Conservation (phyloP, 2,113 vertebrate genomes). For the Ancistrus triradiatus region DNA sequence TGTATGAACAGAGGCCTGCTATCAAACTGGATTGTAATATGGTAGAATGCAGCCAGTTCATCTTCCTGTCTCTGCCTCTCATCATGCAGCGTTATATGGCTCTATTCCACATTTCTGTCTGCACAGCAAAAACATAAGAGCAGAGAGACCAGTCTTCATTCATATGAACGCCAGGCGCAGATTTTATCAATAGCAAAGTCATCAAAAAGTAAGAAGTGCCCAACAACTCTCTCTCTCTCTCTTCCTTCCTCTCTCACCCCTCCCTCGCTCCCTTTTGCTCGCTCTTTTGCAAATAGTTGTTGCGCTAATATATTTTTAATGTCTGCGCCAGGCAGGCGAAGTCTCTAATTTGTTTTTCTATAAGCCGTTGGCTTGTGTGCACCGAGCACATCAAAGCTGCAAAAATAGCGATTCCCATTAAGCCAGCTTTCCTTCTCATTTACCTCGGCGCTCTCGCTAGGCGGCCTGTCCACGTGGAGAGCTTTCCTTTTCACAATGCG, state of each 20-base stretch:
- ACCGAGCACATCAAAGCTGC: slow-evolving; percentile 72
- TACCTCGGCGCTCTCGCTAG: slow-evolving; percentile 65
- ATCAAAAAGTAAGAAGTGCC: slow-evolving; percentile 22
- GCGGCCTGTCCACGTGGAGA: slow-evolving; percentile 62
- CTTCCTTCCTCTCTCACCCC: neutral
- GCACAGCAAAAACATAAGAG: slow-evolving; percentile 3
- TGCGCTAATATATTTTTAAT: slow-evolving; percentile 80
- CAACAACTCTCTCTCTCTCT: neutral
- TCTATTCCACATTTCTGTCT: slow-evolving; percentile 8
- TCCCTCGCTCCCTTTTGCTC: neutral
- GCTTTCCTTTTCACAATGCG: slow-evolving; percentile 42
- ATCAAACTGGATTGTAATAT: neutral
- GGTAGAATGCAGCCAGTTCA: slow-evolving; percentile 4
- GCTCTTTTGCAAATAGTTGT: slow-evolving; percentile 60
- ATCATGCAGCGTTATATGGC: slow-evolving; percentile 26
- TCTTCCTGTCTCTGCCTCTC: slow-evolving; percentile 29
- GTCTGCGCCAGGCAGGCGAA: slow-evolving; percentile 71
- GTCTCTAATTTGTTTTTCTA: slow-evolving; percentile 78
- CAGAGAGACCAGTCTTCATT: neutral
- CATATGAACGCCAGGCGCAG: neutral
- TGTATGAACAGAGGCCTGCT: too few species aligned
- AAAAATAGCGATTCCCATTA: slow-evolving; percentile 79
- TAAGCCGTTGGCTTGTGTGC: slow-evolving; percentile 73
- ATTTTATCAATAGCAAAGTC: slow-evolving; percentile 34
- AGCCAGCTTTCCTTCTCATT: slow-evolving; percentile 72